Evolutionary conservation across 2,113 vertebrate species (phyloP), one percentile per base, ranked within the genome.

Genomic region (Cyphomyrus discorhynchus): DNA sequence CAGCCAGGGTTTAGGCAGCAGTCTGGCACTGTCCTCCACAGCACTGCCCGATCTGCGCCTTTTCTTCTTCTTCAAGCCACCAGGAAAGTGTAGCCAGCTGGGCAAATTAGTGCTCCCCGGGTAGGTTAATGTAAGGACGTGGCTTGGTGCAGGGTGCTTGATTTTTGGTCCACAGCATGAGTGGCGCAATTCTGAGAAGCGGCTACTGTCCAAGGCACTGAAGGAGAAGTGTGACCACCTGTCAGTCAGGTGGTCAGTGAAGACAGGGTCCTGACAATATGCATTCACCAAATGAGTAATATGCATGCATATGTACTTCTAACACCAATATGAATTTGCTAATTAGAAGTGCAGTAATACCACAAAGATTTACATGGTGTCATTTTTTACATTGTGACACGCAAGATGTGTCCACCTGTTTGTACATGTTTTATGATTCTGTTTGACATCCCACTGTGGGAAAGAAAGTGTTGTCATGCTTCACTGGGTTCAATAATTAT

Each of bases 401-500:
- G 93, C 93, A 89, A 94, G 93, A 93, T 88, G 90, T 93, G 94
- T 95, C 94, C 94, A 89, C 92, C 93, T 94, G 93, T 92, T 92
- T 95, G 94, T 94, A 85, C 90, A 89, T 93, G 27, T 90, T 89
- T 91, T 93, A 94, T 93, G 92, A 89, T 92, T 92, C 95, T 93
- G 50, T 94, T 94, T 95, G 95, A 95, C 95, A 94, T 93, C 92
- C 95, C 92, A 93, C 93, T 86, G 84, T 94, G 93, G 94, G 93
- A 92, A 92, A 93, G 94, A 95, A 95, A 93, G 91, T 92, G 91
- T 95, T 95, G 95, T 96, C 96, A 95, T 96, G 96, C 95, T 97
- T 95, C 96, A 96, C 93, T 94, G 96, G 93, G 93, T 95, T 92
- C 90, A 95, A 95, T 96, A 96, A 97, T 97, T 96, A 97, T 96